Evolutionary conservation across 2,888 invertebrate genomes (phyloP).

Genomic region (Drosophila antonietae): DNA sequence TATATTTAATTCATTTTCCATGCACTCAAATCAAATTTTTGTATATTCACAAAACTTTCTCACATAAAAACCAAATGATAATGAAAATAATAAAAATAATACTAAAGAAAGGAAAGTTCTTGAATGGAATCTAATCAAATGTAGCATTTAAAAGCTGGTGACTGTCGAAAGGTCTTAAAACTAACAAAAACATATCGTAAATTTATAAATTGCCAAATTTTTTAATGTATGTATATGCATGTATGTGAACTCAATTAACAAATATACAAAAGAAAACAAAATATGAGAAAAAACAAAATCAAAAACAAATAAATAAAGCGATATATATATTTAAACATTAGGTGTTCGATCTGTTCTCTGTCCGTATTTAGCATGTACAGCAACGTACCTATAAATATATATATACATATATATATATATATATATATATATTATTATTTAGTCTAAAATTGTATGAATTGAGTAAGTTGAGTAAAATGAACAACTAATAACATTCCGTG

Average conservation of each 20-base stretch:
- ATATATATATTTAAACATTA: conserved; percentile 40
- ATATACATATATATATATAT: conserved; percentile 10
- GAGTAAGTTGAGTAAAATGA: neutral
- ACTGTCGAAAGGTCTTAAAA: conserved; percentile 82
- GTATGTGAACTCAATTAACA: conserved; percentile 50
- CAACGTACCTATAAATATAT: conserved; percentile 25
- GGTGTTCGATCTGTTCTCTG: conserved; percentile 54
- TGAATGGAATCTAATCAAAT: conserved; percentile 54
- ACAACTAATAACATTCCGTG: conserved; percentile 72
- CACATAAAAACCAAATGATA: neutral
- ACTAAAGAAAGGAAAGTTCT: conserved; percentile 1
- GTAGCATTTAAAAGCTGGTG: conserved; percentile 71
- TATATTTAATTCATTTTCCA: conserved; percentile 24
- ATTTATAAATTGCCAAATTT: conserved; percentile 84
- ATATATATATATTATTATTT: conserved; percentile 24
- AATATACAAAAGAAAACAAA: conserved; percentile 21
- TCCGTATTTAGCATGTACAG: conserved; percentile 37
- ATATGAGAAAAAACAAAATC: neutral
- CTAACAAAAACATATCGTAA: conserved; percentile 84
- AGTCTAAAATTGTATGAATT: conserved; percentile 16
- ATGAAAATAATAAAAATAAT: conserved; percentile 17
- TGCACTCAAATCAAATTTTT: conserved; percentile 42
- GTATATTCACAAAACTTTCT: conserved; percentile 21
- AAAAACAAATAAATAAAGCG: neutral
- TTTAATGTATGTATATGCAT: conserved; percentile 70